Percentiles rank a stretch among this genome's conserved stretches.
phyloP scores from a whole-genome alignment of 2,113 vertebrate genomes.

The Rostratula benghalensis region DNA sequence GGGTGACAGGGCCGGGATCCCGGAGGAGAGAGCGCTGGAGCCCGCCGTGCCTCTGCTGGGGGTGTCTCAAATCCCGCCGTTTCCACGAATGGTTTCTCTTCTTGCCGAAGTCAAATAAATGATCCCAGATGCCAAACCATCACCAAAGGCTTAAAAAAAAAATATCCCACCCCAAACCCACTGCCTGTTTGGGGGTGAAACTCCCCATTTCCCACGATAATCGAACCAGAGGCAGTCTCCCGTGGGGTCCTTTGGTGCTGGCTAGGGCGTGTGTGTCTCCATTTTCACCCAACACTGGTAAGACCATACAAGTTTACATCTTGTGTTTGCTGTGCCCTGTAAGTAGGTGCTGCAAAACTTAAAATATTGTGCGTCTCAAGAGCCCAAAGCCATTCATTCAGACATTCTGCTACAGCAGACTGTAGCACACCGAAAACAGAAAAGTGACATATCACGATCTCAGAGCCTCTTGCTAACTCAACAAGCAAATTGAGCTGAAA shows the following conservation, averaged over 20 bases:
- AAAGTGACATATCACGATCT: conserved; percentile 20
- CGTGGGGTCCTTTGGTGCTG: fast-evolving
- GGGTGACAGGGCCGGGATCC: background rate
- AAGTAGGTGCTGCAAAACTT: conserved; percentile 14
- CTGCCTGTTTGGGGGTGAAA: background rate
- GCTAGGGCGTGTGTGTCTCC: background rate
- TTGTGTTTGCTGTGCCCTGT: background rate
- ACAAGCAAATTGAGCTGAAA: conserved; percentile 23
- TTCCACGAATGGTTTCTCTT: background rate
- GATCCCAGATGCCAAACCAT: background rate
- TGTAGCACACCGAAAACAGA: background rate
- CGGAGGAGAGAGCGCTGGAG: background rate
- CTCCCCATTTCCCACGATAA: background rate
- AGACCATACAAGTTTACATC: background rate
- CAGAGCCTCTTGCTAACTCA: conserved; percentile 14
- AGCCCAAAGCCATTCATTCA: background rate
- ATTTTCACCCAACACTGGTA: background rate
- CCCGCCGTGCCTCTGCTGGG: background rate
- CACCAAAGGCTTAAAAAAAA: fast-evolving
- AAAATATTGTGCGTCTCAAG: conserved; percentile 21
- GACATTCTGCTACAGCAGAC: conserved; percentile 36
- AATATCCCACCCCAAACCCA: background rate
- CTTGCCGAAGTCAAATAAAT: background rate
- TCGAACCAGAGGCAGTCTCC: background rate
- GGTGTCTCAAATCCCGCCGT: background rate